phyloP scores from a whole-genome alignment of 2,888 invertebrate genomes.

The Parnassius apollo region DNA sequence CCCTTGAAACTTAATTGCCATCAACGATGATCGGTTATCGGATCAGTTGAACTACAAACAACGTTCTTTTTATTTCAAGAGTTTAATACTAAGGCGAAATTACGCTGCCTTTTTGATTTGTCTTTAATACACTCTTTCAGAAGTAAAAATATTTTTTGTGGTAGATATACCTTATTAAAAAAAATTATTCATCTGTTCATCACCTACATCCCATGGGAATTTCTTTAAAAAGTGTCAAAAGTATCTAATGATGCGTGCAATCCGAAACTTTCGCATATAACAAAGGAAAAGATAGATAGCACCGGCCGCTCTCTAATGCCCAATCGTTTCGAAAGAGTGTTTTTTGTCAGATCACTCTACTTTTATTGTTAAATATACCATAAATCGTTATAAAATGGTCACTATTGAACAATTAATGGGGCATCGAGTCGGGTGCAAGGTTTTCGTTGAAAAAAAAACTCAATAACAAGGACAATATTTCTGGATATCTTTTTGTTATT shows the following conservation, averaged over 20 bases:
- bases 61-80: no score
- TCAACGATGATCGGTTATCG: no score
- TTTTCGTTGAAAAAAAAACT: conserved; percentile 48
- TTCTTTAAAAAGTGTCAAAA: conserved; percentile 57
- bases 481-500: conserved; percentile 41
- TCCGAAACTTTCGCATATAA: conserved; percentile 48
- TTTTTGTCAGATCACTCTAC: conserved; percentile 47
- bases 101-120: no score
- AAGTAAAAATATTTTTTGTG: no score
- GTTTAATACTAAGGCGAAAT: no score
- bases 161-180: not conserved
- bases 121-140: no score
- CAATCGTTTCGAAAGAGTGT: conserved; percentile 34
- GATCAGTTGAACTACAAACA: no score
- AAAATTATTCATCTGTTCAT: not conserved
- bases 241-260: conserved; percentile 65
- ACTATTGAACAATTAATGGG: conserved; percentile 62
- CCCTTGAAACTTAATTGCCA: not conserved
- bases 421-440: conserved; percentile 46
- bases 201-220: conserved; percentile 54
- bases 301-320: conserved; percentile 44
- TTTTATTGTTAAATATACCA: conserved; percentile 79
- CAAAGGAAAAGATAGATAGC: conserved; percentile 50
- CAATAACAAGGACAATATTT: conserved; percentile 56
- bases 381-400: conserved; percentile 77